These are phyloP conservation scores for Hiodon alosoides DNA, from an alignment of 2,113 vertebrate genomes.

Conservation along the genomic window DNA sequence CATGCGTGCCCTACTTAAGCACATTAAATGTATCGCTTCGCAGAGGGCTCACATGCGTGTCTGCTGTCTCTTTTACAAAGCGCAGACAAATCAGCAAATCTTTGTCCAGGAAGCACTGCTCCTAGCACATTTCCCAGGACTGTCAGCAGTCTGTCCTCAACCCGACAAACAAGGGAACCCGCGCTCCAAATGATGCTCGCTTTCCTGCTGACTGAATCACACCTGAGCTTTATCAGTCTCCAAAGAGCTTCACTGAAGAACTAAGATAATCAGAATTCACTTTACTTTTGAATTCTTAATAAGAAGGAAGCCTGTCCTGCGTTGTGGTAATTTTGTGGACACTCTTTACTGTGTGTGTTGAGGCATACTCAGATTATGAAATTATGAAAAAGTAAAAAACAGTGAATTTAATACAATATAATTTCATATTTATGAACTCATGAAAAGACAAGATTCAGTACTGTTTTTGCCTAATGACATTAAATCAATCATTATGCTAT, in stretches of 20 bases:
- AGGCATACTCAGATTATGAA: too few relatives aligned
- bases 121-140: conserved; percentile 5
- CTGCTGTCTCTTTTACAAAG: not conserved
- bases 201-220: not conserved
- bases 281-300: not conserved
- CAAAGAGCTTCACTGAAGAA: not conserved
- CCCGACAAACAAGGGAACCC: not conserved
- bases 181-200: not conserved
- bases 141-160: not conserved
- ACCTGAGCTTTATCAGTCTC: not conserved
- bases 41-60: not conserved
- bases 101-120: conserved; percentile 6
- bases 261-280: not conserved
- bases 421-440: too few relatives aligned
- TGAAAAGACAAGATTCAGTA: too few relatives aligned
- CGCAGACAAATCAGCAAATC: not conserved
- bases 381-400: too few relatives aligned
- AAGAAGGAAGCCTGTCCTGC: not conserved
- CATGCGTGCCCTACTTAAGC: not conserved
- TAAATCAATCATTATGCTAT: too few relatives aligned
- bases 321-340: not conserved
- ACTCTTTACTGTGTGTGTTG: too few relatives aligned
- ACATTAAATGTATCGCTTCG: not conserved
- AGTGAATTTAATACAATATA: too few relatives aligned
- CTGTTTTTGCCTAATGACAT: too few relatives aligned